phyloP scores from a whole-genome alignment of 2,888 invertebrate species.

The Hecatera dysodea region DNA sequence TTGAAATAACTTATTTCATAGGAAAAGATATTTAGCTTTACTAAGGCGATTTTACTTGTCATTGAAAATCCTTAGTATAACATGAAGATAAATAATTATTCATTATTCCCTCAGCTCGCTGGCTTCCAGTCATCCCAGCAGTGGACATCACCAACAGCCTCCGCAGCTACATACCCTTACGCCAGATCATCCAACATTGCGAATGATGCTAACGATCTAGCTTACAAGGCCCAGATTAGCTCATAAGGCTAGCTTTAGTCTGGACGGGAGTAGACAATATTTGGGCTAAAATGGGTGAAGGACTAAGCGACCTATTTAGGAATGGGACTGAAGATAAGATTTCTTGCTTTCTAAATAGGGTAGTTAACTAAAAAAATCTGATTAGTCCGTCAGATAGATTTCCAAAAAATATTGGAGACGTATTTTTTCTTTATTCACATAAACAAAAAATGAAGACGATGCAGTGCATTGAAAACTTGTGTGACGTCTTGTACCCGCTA shows the following conservation, averaged over 20 bases:
- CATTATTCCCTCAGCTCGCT: constrained; percentile 74
- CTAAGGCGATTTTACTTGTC: no score
- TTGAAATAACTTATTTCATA: no score
- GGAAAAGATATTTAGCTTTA: no score
- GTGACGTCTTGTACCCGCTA: no score
- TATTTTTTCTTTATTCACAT: no score
- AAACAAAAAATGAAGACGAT: no score
- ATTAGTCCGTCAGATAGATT: no score
- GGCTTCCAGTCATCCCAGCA: constrained; percentile 84
- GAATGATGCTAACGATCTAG: constrained; percentile 92
- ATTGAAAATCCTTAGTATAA: no score
- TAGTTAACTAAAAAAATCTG: no score
- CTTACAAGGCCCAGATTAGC: constrained; percentile 92
- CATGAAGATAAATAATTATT: no score
- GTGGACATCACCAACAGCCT: constrained; percentile 85
- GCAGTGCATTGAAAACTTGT: no score
- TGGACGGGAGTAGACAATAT: not conserved
- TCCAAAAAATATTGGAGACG: no score
- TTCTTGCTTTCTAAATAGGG: not conserved
- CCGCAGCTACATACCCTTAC: constrained; percentile 85
- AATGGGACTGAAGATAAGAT: not conserved
- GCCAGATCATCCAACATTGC: constrained; percentile 86
- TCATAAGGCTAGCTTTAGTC: constrained; percentile 70
- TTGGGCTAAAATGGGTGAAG: not conserved
- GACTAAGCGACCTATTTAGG: not conserved